A percentile compares a stretch with the other conserved stretches of the same genome.
Conservation (phyloP, 2,797 vertebrate genomes). For the Hippocampus kuda region DNA sequence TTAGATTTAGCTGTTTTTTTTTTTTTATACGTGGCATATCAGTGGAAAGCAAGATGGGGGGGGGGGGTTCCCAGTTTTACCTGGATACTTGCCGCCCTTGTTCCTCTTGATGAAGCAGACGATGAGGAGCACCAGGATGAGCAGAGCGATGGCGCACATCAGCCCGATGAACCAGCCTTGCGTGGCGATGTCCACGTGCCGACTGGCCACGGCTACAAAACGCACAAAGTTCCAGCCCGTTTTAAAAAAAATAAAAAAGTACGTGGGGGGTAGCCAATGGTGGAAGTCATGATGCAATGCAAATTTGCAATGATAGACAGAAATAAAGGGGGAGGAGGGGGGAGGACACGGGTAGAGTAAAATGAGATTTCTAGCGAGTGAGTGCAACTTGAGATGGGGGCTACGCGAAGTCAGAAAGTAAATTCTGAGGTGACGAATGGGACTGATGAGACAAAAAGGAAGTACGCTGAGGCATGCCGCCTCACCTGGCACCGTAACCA, state of each 20-base stretch:
- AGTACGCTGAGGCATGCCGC: conserved; percentile 56
- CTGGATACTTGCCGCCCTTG: conserved; percentile 98
- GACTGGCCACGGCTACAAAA: conserved; percentile 77
- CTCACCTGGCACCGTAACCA: conserved; percentile 93
- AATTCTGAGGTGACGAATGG: conserved; percentile 7
- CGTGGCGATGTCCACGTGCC: conserved; percentile 92
- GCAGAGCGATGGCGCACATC: conserved; percentile 95
- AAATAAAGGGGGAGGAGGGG: no score
- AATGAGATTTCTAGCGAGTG: neutral
- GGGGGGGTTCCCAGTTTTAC: conserved; percentile 41
- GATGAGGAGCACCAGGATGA: conserved; percentile 91
- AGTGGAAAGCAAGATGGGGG: no score
- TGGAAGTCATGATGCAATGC: neutral
- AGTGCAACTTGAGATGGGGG: no score
- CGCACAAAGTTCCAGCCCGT: neutral
- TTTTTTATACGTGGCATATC: no score
- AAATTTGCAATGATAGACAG: no score
- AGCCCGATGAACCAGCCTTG: conserved; percentile 99
- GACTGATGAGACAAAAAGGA: conserved; percentile 10
- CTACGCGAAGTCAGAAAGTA: neutral
- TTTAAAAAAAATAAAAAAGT: no score
- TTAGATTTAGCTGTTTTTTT: no score
- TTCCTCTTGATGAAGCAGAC: conserved; percentile 98
- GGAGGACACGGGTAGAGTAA: neutral
- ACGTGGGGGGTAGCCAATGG: no score